These are phyloP conservation scores for Oscheius sp. DNA, from an alignment of 2,888 invertebrate genomes.

Conservation along the genomic window DNA sequence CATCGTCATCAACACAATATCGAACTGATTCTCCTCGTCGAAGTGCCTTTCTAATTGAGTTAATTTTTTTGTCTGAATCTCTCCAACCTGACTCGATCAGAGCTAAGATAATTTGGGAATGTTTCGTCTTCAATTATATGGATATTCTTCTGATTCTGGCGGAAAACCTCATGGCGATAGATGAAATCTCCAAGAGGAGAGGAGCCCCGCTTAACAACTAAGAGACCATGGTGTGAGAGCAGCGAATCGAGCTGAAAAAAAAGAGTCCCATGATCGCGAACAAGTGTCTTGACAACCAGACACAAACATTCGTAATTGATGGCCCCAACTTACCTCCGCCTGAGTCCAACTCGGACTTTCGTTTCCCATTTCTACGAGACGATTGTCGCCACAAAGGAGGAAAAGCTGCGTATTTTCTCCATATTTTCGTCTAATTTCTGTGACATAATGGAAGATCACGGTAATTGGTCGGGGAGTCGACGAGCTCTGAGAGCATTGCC, in stretches of 20 bases:
- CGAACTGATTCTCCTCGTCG: slow-evolving; percentile 31
- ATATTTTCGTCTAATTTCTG: slow-evolving; percentile 14
- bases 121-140: slow-evolving; percentile 33
- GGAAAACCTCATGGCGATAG: slow-evolving; percentile 25
- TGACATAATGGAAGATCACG: slow-evolving; percentile 8
- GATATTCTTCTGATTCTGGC: slow-evolving; percentile 30
- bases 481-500: slow-evolving; percentile 15
- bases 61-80: background rate
- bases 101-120: slow-evolving; percentile 21
- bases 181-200: background rate
- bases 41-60: slow-evolving; percentile 22
- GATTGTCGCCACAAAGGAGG: slow-evolving; percentile 27
- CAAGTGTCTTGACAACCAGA: slow-evolving; percentile 5
- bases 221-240: slow-evolving; percentile 14
- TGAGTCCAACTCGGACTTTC: slow-evolving; percentile 3
- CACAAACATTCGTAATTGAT: slow-evolving; percentile 14
- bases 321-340: slow-evolving; percentile 11
- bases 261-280: background rate
- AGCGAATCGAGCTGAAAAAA: slow-evolving; percentile 29
- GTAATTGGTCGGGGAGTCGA: slow-evolving; percentile 3
- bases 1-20: slow-evolving; percentile 34
- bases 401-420: slow-evolving; percentile 11
- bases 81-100: slow-evolving; percentile 21
- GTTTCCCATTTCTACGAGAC: slow-evolving; percentile 16
- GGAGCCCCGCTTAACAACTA: slow-evolving; percentile 22